Evolutionary conservation across 2,888 invertebrate species (phyloP).

Genomic region (Cheilosia vulpina): DNA sequence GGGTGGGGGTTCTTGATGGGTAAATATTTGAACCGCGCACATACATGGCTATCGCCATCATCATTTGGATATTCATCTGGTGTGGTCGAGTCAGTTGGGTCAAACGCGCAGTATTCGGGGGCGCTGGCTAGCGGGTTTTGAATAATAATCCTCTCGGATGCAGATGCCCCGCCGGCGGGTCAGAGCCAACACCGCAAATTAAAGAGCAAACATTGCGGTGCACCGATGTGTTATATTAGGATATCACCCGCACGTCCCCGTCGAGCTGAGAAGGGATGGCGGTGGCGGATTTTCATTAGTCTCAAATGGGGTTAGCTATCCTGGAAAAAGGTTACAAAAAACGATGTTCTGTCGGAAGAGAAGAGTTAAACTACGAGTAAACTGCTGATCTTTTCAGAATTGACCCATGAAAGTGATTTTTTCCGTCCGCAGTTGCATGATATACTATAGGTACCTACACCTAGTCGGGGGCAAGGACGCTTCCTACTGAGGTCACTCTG

Average conservation of each 20-base stretch:
- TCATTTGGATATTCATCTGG: slow-evolving; percentile 58
- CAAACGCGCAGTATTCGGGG: slow-evolving; percentile 11
- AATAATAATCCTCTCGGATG: slow-evolving; percentile 60
- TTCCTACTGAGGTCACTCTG: no score
- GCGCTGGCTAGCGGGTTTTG: slow-evolving; percentile 20
- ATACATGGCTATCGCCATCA: slow-evolving; percentile 51
- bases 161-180: slow-evolving; percentile 52
- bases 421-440: neutral
- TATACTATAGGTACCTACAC: no score
- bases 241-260: slow-evolving; percentile 59
- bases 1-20: neutral
- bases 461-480: no score
- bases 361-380: slow-evolving; percentile 15
- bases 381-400: slow-evolving; percentile 72
- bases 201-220: slow-evolving; percentile 73
- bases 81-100: slow-evolving; percentile 14
- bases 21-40: slow-evolving; percentile 67
- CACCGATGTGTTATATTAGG: slow-evolving; percentile 71
- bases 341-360: neutral
- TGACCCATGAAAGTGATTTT: slow-evolving; percentile 54
- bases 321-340: slow-evolving; percentile 3
- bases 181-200: slow-evolving; percentile 68
- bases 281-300: slow-evolving; percentile 50
- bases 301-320: neutral
- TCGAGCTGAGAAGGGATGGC: slow-evolving; percentile 50